These are phyloP conservation scores for Ophonus ardosiacus DNA, from an alignment of 2,888 invertebrate species.

Conservation along the genomic window DNA sequence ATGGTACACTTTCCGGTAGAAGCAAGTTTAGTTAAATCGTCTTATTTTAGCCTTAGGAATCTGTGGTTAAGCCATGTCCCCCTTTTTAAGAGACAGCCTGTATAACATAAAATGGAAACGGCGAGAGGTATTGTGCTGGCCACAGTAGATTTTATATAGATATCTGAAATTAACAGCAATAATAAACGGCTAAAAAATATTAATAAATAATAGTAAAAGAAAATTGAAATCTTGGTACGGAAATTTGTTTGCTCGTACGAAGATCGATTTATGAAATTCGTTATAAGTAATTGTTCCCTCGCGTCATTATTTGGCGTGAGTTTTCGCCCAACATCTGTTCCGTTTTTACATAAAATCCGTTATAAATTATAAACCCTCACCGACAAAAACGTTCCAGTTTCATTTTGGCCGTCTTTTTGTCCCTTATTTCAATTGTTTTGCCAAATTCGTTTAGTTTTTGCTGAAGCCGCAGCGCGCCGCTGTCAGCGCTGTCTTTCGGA, in stretches of 20 bases:
- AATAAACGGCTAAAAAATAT: too few species aligned
- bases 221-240: too few species aligned
- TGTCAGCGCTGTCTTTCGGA: slow-evolving; percentile 25
- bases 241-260: background rate
- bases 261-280: slow-evolving; percentile 23
- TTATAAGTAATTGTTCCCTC: slow-evolving; percentile 10
- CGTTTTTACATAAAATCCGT: slow-evolving; percentile 37
- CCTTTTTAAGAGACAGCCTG: too few species aligned
- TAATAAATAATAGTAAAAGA: too few species aligned
- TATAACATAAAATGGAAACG: too few species aligned
- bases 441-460: slow-evolving; percentile 58
- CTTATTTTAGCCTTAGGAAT: too few species aligned
- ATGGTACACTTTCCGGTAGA: too few species aligned
- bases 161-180: too few species aligned
- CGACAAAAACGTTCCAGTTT: slow-evolving; percentile 43
- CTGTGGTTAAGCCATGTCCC: too few species aligned
- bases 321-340: slow-evolving; percentile 33
- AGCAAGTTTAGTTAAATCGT: too few species aligned
- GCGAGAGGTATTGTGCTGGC: too few species aligned
- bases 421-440: slow-evolving; percentile 53
- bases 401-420: slow-evolving; percentile 15
- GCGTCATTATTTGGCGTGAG: background rate
- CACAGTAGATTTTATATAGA: too few species aligned
- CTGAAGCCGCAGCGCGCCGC: background rate
- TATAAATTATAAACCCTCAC: slow-evolving; percentile 48